These are phyloP conservation scores for Lerista edwardsae DNA, from an alignment of 2,797 vertebrate genomes.

Conservation along the genomic window DNA sequence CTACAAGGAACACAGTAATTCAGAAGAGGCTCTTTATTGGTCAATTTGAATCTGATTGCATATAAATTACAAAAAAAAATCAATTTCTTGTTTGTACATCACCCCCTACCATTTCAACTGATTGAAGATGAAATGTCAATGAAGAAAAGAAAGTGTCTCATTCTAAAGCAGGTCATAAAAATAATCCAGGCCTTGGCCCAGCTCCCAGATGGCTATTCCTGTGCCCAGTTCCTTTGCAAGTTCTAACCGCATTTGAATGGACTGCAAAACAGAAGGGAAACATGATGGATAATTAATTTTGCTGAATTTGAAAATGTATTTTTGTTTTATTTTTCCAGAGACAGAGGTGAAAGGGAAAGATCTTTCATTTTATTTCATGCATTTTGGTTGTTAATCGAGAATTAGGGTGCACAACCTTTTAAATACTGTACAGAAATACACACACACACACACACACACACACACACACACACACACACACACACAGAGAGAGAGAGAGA, in stretches of 20 bases:
- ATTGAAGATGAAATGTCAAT: slow-evolving; percentile 40
- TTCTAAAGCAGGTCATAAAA: slow-evolving; percentile 94
- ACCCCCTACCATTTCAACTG: slow-evolving; percentile 20
- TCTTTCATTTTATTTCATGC: slow-evolving; percentile 32
- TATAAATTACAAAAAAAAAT: slow-evolving; percentile 63
- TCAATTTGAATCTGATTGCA: slow-evolving; percentile 26
- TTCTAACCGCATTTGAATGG: slow-evolving; percentile 86
- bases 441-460: too few species aligned
- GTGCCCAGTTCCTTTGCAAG: slow-evolving; percentile 92
- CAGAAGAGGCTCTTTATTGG: slow-evolving; percentile 64
- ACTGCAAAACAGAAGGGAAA: slow-evolving; percentile 79
- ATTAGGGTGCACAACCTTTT: too few species aligned
- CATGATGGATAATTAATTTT: slow-evolving; percentile 31
- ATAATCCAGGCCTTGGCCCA: slow-evolving; percentile 98
- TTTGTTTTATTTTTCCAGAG: not conserved
- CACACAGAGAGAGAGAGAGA: too few species aligned
- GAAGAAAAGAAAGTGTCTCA: slow-evolving; percentile 46
- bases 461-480: too few species aligned
- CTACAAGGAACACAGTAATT: slow-evolving; percentile 38
- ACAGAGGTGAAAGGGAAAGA: not conserved
- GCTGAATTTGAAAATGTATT: slow-evolving; percentile 13
- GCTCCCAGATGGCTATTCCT: slow-evolving; percentile 95
- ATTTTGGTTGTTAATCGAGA: slow-evolving; percentile 39
- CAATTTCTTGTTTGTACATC: not conserved
- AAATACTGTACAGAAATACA: too few species aligned